Conservation (phyloP, 2,797 vertebrate genomes). For the Sciurus carolinensis region DNA sequence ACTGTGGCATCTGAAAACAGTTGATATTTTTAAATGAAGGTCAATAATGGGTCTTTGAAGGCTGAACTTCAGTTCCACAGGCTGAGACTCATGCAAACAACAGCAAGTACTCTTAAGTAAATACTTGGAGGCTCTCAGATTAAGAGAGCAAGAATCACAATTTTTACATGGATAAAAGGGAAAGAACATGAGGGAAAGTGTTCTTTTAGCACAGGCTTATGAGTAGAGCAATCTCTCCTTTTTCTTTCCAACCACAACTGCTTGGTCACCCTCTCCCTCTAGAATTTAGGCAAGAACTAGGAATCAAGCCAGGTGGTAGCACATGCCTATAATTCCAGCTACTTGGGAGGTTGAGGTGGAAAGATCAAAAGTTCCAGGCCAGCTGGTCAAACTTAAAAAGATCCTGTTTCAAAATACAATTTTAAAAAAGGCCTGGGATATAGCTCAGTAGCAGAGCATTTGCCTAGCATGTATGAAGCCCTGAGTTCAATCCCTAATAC, state of each 20-base stretch:
- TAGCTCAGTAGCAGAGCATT: not conserved
- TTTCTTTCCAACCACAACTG: constrained; percentile 33
- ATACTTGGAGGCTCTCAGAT: not conserved
- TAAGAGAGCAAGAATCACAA: not conserved
- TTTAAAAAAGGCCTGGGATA: not conserved
- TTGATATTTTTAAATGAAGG: constrained; percentile 78
- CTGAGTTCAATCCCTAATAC: not conserved
- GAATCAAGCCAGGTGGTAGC: no score
- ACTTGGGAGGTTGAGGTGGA: no score
- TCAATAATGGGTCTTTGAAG: not conserved
- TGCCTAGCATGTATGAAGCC: not conserved
- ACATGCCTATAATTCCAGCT: no score
- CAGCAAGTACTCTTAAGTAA: not conserved
- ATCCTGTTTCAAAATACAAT: not conserved
- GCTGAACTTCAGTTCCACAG: not conserved
- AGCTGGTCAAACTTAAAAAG: no score
- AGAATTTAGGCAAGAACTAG: constrained; percentile 40
- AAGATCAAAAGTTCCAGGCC: no score
- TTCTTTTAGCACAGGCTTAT: not conserved
- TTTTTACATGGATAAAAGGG: constrained; percentile 15
- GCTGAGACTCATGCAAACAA: not conserved
- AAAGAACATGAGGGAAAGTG: not conserved
- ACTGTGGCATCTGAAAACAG: constrained; percentile 95
- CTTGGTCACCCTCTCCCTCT: not conserved
- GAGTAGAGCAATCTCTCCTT: not conserved